These are phyloP conservation scores for Enteromius treurensis DNA, from an alignment of 2,797 vertebrate genomes.

Conservation along the genomic window DNA sequence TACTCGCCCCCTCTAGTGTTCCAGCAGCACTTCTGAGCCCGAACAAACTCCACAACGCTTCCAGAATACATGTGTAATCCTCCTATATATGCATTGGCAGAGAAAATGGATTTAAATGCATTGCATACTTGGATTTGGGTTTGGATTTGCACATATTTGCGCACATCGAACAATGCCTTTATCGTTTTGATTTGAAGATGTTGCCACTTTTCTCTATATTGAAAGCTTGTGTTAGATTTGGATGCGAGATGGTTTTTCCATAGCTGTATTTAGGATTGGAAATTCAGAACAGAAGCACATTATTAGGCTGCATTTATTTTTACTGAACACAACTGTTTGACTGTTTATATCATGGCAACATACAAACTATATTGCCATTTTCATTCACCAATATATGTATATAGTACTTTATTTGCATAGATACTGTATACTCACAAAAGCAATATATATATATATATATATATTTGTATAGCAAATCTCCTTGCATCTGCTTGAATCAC, in stretches of 20 bases:
- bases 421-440: neutral
- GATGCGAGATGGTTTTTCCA: neutral
- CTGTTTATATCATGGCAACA: neutral
- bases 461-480: neutral
- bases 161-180: neutral
- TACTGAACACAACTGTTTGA: neutral
- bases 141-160: slow-evolving; percentile 10
- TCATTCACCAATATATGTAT: neutral
- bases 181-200: slow-evolving; percentile 19
- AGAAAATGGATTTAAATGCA: slow-evolving; percentile 22
- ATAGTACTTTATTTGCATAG: neutral
- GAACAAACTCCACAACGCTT: slow-evolving; percentile 29
- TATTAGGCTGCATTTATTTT: neutral
- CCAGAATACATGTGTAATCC: slow-evolving; percentile 29
- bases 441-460: neutral
- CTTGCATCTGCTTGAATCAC: neutral
- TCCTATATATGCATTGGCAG: slow-evolving; percentile 1
- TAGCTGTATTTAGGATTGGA: neutral
- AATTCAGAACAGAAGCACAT: neutral
- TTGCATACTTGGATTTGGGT: neutral
- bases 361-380: neutral
- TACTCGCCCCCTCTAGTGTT: slow-evolving; percentile 38
- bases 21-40: slow-evolving; percentile 38
- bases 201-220: neutral
- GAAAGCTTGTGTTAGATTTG: slow-evolving; percentile 11